A percentile compares a stretch with the other conserved stretches of the same genome.
Conservation (phyloP, 2,113 vertebrate species). For the Rhinolophus sinicus region DNA sequence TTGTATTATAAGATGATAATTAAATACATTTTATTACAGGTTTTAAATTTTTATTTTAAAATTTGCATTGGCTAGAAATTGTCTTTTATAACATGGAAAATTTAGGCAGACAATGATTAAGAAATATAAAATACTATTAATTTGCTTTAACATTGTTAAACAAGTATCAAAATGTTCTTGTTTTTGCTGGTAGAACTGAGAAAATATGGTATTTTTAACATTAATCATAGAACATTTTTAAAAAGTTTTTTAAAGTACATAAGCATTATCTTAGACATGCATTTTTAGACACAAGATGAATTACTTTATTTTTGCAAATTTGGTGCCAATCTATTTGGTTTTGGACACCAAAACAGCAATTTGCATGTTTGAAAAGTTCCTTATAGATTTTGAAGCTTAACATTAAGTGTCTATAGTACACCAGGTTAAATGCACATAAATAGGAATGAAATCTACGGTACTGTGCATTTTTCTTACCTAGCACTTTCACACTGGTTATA, state of each 20-base stretch:
- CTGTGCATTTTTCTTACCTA: accelerated
- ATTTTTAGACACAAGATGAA: not conserved
- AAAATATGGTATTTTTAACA: not conserved
- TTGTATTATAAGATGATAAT: slow-evolving; percentile 57
- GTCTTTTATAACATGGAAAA: not conserved
- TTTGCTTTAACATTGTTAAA: not conserved
- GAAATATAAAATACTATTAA: slow-evolving; percentile 60
- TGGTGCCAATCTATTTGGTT: not conserved
- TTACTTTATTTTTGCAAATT: not conserved
- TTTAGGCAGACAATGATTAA: slow-evolving; percentile 51
- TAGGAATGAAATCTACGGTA: not conserved
- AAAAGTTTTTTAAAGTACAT: not conserved
- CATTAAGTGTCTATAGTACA: not conserved
- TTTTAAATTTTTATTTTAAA: slow-evolving; percentile 71
- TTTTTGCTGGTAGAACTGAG: not conserved
- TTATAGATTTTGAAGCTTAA: not conserved
- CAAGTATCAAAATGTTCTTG: not conserved
- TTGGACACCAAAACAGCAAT: not conserved
- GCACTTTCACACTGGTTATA: not conserved
- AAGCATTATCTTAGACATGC: not conserved
- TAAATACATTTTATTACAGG: slow-evolving; percentile 55
- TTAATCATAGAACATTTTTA: not conserved
- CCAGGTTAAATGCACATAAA: not conserved
- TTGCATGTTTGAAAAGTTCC: not conserved
- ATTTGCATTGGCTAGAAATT: slow-evolving; percentile 59